Evolutionary conservation across 2,888 invertebrate genomes (phyloP).

Genomic region (Hydroisotoma schaefferi): DNA sequence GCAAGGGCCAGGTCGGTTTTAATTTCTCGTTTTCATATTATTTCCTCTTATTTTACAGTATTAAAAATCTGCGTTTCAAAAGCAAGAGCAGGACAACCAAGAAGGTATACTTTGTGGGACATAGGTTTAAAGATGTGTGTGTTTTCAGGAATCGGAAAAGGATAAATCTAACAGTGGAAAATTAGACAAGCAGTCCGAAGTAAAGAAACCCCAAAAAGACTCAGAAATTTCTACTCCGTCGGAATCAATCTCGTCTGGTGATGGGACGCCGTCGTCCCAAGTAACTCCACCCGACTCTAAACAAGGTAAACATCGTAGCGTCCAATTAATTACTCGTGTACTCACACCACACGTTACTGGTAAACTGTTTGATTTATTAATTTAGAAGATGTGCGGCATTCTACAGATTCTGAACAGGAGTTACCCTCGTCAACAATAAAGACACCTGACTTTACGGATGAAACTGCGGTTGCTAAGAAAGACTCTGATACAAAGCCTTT

Average conservation of each 20-base stretch:
- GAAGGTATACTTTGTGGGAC: too few species aligned
- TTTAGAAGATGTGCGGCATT: conserved; percentile 10
- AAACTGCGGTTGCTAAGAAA: conserved; percentile 22
- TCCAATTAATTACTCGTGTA: too few species aligned
- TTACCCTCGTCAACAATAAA: conserved; percentile 48
- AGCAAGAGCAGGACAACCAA: not conserved
- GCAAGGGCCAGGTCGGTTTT: conserved; percentile 16
- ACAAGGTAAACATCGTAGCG: not conserved
- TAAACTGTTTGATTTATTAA: not conserved
- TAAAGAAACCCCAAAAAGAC: not conserved
- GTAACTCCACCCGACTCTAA: not conserved
- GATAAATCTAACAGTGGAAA: conserved; percentile 13
- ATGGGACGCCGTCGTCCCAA: not conserved
- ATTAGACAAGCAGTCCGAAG: not conserved
- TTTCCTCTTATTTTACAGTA: conserved; percentile 8
- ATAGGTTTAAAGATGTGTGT: too few species aligned
- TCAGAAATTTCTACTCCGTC: not conserved
- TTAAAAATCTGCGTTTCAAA: too few species aligned
- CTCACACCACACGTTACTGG: too few species aligned
- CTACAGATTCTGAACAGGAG: conserved; percentile 47
- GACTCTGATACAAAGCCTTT: conserved; percentile 20
- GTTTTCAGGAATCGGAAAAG: conserved; percentile 24
- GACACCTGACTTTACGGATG: conserved; percentile 46
- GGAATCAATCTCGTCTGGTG: not conserved
- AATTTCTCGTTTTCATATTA: conserved; percentile 15